phyloP scores from a whole-genome alignment of 2,888 invertebrate species.

The Leuctra nigra region DNA sequence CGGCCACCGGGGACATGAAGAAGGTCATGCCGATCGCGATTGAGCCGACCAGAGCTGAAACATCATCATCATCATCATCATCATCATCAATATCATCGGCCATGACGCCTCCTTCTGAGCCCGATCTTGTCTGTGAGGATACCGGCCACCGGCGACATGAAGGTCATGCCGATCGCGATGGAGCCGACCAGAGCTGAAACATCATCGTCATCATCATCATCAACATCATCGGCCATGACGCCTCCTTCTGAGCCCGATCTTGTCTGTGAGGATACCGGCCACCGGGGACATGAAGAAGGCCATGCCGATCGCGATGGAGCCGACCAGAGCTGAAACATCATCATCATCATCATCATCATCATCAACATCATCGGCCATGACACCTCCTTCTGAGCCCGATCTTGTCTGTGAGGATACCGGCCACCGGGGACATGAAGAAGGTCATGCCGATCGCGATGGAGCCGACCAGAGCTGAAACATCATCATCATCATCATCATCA shows the following conservation, averaged over 20 bases:
- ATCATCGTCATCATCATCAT: no score
- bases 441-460: conserved; percentile 82
- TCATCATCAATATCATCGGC: no score
- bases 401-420: conserved; percentile 78
- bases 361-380: no score
- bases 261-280: conserved; percentile 78
- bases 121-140: conserved; percentile 80
- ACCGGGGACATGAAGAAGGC: conserved; percentile 85
- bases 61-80: no score
- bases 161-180: conserved; percentile 77
- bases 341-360: no score
- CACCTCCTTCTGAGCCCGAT: conserved; percentile 78
- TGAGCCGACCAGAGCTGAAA: conserved; percentile 83
- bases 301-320: conserved; percentile 79
- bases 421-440: conserved; percentile 80
- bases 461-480: conserved; percentile 78
- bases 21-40: conserved; percentile 79
- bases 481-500: not conserved
- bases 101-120: conserved; percentile 73
- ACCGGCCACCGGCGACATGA: conserved; percentile 81
- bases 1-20: conserved; percentile 81
- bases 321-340: conserved; percentile 83
- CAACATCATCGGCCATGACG: no score
- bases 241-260: conserved; percentile 75
- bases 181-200: conserved; percentile 85